Percentiles rank a stretch among this genome's conserved stretches.
These are phyloP conservation scores for Caenorhabditis sp. DNA, from an alignment of 2,888 invertebrate genomes.

Conservation along the genomic window DNA sequence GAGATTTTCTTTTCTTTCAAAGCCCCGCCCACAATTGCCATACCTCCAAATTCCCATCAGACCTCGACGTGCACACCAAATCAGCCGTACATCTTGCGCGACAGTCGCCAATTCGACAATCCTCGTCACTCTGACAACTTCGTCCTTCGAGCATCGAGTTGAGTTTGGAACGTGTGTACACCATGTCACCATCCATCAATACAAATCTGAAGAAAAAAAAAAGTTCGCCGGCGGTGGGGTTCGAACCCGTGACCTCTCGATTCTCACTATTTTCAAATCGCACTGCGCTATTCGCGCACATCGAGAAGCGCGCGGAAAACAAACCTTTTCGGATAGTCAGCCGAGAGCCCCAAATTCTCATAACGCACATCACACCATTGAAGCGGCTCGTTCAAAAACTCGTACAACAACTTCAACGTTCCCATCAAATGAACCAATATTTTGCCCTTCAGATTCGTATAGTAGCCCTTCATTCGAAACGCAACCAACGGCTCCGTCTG, in stretches of 20 bases:
- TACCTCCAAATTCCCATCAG: constrained; percentile 70
- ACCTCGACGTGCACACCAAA: constrained; percentile 61
- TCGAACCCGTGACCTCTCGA: no score
- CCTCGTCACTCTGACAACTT: constrained; percentile 61
- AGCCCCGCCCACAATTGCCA: neutral
- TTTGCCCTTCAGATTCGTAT: constrained; percentile 70
- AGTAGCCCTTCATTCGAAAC: constrained; percentile 70
- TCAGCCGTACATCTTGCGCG: constrained; percentile 51
- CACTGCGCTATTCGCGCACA: no score
- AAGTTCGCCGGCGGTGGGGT: no score
- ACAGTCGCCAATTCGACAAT: constrained; percentile 66
- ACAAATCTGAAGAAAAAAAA: constrained; percentile 56
- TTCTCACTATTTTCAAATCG: no score
- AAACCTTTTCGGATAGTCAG: constrained; percentile 69
- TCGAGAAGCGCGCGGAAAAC: no score
- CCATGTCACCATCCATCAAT: constrained; percentile 69
- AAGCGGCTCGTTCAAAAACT: constrained; percentile 71
- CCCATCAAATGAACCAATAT: constrained; percentile 71
- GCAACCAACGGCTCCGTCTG: constrained; percentile 71
- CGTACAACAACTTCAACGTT: constrained; percentile 70
- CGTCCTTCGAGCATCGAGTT: constrained; percentile 54
- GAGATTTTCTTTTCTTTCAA: no score
- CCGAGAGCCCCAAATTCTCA: constrained; percentile 69
- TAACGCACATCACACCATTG: constrained; percentile 74
- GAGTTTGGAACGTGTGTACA: constrained; percentile 68